Evolutionary conservation across 2,797 vertebrate species (phyloP), one percentile per base, ranked within the genome.

Genomic region (Crenuchus spilurus): DNA sequence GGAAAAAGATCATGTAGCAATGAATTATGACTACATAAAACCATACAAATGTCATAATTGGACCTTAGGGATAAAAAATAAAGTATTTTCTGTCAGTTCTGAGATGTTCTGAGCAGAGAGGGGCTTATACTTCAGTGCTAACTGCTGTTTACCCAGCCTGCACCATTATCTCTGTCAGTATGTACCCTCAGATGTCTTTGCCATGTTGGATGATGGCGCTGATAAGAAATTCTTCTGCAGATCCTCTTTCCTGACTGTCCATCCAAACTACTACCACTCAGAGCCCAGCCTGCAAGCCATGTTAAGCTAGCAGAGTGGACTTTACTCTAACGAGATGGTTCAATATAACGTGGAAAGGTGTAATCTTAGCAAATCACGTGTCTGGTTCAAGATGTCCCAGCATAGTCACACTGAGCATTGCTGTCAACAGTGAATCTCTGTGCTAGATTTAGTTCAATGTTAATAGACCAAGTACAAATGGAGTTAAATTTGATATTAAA

Each of bases 151-250:
- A 57, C 71, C 68, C 55, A 60, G 61, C 54, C 41, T 74, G 10
- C 22, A 44, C 37, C 28, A 18, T 57, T 70, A 58, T 74, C 71
- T 63, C 24, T 57, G 58, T 67, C 65, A 78, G 76, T 48, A 3
- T 14, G 48, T 16, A 58, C 57, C 57, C 58, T 74, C 46, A 63
- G 70, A 69, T 74, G 65, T 51, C 44, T 54, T 48, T 30, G 10
- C 44, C 65, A 68, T 52, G 54, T 35, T 75, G 33, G 63, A 48
- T 64, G 65, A 75, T 51, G 49, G 26, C 16, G 28, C 31, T 61
- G 73, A 75, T 75, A 69, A 75, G 64, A 54, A 75, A 75, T 69
- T 52, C 26, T 63, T 63, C 55, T 69, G 72, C 72, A 68, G 46
- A 61, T 42, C 26, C 73, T 68, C 13, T 18, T 44, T 60, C 52